phyloP scores from a whole-genome alignment of 2,888 invertebrate species.

The Pristionchus maxplancki region DNA sequence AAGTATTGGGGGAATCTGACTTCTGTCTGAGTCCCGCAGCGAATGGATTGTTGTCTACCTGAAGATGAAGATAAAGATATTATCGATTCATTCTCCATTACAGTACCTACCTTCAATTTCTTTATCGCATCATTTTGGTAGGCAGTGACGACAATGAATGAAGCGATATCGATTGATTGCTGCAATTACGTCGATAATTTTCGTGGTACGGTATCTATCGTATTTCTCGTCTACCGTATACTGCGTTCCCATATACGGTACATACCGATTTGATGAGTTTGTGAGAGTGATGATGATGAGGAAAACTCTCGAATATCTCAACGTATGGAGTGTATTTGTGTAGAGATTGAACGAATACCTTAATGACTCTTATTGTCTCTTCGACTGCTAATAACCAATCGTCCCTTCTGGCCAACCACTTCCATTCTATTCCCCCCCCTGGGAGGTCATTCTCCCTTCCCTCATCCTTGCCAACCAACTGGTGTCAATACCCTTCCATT shows the following conservation, averaged over 20 bases:
- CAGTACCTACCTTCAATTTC: conserved; percentile 1
- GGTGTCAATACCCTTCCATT: not conserved
- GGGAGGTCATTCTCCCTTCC: not conserved
- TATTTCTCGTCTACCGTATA: too few species aligned
- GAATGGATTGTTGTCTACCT: conserved; percentile 30
- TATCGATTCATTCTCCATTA: not conserved
- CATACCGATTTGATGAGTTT: not conserved
- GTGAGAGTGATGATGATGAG: not conserved
- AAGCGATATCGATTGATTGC: conserved; percentile 31
- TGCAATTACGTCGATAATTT: not conserved
- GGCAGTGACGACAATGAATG: conserved; percentile 50
- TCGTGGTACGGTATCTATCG: not conserved
- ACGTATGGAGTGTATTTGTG: conserved; percentile 46
- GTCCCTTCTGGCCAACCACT: conserved; percentile 3
- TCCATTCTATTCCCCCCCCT: not conserved
- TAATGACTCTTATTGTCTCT: conserved; percentile 13
- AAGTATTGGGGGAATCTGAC: not conserved
- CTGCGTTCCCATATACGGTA: not conserved
- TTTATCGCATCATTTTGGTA: conserved; percentile 47
- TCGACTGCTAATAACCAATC: not conserved
- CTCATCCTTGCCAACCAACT: not conserved
- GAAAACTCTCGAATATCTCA: not conserved
- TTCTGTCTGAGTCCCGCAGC: conserved; percentile 39
- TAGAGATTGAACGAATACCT: conserved; percentile 50
- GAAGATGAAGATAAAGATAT: not conserved